Evolutionary conservation across 2,888 invertebrate species (phyloP), one percentile per base, ranked within the genome.

Genomic region (Hyposoter didymator): DNA sequence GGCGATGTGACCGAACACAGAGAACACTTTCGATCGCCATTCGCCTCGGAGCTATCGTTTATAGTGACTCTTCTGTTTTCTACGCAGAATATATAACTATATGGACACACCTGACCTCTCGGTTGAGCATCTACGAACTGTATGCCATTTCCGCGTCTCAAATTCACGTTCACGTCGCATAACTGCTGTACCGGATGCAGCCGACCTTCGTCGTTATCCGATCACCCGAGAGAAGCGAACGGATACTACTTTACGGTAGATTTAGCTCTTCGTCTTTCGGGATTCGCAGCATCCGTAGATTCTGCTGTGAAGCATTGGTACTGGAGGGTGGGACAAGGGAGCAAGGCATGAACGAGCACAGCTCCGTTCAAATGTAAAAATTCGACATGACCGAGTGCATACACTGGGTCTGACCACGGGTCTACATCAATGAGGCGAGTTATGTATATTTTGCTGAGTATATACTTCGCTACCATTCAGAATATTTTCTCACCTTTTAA

Each of bases 201-300:
- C 76, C 49, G 79, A 80, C 79, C 76, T 78, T 81, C 74, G 80
- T 85, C 81, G 79, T 84, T 87, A 85, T 84, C 73, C 75, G 76
- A 73, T 52, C 39, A 73, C 66, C 52, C 66, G 73, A 66, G 43
- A 66, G 72, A 73, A 72, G 80, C 28, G 82, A 85, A 70, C 81
- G 78, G 78, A 85, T 84, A 66, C 76, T 52, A 78, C 82, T 85
- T 84, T 39, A 87, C 85, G 84, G 76, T 84, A 84, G 79, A 85
- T 87, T 87, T 87, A 70, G 69, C 78, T 72, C 75, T 79, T 83
- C 75, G 66, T 52, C 67, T 67, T 72, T 67, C 52, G 75, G 19
- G 72, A 43, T 64, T 10, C 73, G n/a, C 66, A 73, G 80, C 49
- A 14, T 73, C 66, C 19, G 43, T 52, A 22, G 72, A 79, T 45